Evolutionary conservation across 2,797 vertebrate species (phyloP), one percentile per base, ranked within the genome.

Genomic region (Argyrosomus regius): DNA sequence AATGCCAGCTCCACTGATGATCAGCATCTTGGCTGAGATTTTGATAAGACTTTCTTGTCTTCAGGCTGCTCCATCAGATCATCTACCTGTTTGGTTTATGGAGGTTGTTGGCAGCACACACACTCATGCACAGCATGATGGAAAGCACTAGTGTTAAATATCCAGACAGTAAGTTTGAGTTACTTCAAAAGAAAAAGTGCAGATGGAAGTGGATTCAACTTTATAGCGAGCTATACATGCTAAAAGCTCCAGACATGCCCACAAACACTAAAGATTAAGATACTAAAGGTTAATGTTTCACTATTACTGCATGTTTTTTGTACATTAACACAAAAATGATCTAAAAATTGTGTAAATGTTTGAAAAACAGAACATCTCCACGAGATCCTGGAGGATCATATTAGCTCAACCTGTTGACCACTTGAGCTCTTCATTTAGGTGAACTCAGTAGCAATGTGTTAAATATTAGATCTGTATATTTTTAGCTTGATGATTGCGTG

Each of bases 401-500:
- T 50, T 46, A 45, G 4, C 18, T 46, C 5, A 39, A 50, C n/a
- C 18, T 11, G 0, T 31, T 13, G 1, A n/a, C n/a, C 41, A 18
- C 26, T 22, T 8, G 1, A 48, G 26, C 8, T 10, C 13, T 18
- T 18, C 10, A 45, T 60, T 22, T n/a, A 18, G 35, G 5, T 43
- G 18, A 53, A 43, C 6, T 18, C 7, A 71, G 31, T 31, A 31
- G 31, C 31, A 26, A 31, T 31, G 28, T 5, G 28, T 35, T 35
- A 35, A 35, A 35, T 35, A 35, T 8, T 35, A 7, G 35, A 7
- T 35, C 7, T 39, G n/a, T 71, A 11, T 60, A 24, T 69, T 79
- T 59, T 64, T 31, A 74, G 70, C 31, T 56, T 45, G 3, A 24
- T 58, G 66, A 78, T 20, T 26, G 45, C 20, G 43, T 16, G 13